Percentiles rank a stretch among this genome's conserved stretches.
Evolutionary conservation across 2,113 vertebrate genomes (phyloP).

Genomic region (Harpagus bidentatus): DNA sequence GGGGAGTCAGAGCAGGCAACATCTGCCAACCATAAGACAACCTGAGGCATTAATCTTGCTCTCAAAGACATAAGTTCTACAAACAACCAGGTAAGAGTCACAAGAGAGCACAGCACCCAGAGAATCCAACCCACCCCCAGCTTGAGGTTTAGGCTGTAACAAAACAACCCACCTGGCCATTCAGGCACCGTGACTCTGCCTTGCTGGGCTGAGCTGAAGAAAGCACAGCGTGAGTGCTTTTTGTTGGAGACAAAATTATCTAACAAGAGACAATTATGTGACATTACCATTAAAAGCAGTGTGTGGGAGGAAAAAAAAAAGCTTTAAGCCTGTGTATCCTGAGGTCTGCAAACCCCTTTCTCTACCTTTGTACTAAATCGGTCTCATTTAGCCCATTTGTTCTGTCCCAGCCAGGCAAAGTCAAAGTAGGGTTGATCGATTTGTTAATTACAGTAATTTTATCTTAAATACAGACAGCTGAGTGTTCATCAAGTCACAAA

Average conservation of each 20-base stretch:
- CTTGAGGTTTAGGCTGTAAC: accelerated
- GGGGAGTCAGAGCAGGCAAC: accelerated
- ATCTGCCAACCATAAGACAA: neutral
- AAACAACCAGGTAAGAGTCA: neutral
- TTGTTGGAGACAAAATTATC: neutral
- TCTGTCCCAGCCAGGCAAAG: constrained; percentile 60
- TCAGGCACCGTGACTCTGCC: neutral
- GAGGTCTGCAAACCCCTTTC: neutral
- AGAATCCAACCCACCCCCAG: neutral
- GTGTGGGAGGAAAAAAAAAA: neutral
- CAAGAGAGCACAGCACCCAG: neutral
- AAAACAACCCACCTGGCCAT: neutral
- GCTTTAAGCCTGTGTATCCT: neutral
- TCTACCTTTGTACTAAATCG: neutral
- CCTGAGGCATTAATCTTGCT: neutral
- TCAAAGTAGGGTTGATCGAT: constrained; percentile 62
- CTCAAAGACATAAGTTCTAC: neutral
- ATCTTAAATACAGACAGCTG: constrained; percentile 77
- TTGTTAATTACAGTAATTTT: constrained; percentile 84
- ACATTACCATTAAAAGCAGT: neutral
- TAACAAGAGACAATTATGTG: constrained; percentile 16
- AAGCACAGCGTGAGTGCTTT: neutral
- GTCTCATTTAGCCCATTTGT: constrained; percentile 65
- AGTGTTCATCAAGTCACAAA: constrained; percentile 67
- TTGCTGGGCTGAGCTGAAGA: neutral